These are phyloP conservation scores for Julus scandinavius DNA, from an alignment of 2,888 invertebrate genomes.

Conservation along the genomic window DNA sequence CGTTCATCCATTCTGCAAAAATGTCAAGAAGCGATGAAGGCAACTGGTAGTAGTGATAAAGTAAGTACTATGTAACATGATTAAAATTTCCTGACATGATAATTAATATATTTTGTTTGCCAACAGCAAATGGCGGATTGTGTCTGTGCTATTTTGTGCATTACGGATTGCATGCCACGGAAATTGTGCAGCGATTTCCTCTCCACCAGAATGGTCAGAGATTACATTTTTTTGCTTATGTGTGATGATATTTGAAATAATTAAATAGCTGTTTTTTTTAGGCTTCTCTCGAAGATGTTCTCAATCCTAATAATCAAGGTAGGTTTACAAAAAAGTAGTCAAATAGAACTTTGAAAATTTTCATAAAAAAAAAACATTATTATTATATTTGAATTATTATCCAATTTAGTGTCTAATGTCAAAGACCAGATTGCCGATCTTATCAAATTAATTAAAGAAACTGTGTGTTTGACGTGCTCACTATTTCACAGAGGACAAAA, in stretches of 20 bases:
- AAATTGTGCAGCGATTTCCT: constrained; percentile 53
- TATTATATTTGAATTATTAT: background rate
- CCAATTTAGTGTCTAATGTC: constrained; percentile 47
- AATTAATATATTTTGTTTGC: background rate
- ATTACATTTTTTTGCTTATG: background rate
- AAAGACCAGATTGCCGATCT: constrained; percentile 49
- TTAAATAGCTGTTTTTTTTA: background rate
- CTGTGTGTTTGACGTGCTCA: constrained; percentile 34
- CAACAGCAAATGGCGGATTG: constrained; percentile 51
- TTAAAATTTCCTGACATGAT: background rate
- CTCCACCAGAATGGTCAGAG: constrained; percentile 49
- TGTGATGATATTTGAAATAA: too few relatives aligned
- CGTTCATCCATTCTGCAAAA: constrained; percentile 47
- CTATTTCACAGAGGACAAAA: constrained; percentile 25
- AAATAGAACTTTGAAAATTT: background rate
- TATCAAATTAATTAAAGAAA: constrained; percentile 39
- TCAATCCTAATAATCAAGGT: constrained; percentile 44
- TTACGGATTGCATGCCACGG: constrained; percentile 31
- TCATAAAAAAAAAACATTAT: background rate
- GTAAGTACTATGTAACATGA: background rate
- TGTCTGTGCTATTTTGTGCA: constrained; percentile 44
- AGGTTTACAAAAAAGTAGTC: background rate
- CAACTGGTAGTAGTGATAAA: constrained; percentile 22
- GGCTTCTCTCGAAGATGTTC: constrained; percentile 40
- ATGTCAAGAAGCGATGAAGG: constrained; percentile 29